Base-by-base conservation (phyloP, 2,797 vertebrate species). In the Tympanoctomys barrerae region DNA sequence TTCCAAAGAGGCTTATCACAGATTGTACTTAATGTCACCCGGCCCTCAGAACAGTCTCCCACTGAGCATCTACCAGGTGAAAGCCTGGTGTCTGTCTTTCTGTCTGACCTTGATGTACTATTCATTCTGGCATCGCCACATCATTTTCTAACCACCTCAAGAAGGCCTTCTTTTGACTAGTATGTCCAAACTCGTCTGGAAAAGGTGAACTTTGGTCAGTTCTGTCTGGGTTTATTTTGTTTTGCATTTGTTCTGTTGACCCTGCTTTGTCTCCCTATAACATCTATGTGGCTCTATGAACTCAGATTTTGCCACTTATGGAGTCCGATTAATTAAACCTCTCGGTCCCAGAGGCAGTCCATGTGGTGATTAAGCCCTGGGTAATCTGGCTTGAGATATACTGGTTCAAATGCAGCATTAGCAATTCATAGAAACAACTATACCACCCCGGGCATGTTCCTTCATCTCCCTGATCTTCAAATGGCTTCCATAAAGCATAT, bases 341-440 rank as follows among this genome's bases (percentile, higher is more conserved):
- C 5, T 36, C 62, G 89, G 39, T 46, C 75, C 70, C 19, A 90
- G 31, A 80, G 12, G 28, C 52, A 36, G 18, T 19, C 3, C 42
- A 16, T 9, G 0, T 31, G 12, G 46, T 80, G 82, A 79, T 42
- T 77, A 85, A 78, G 66, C 49, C 61, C 70, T 49, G 39, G 36
- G 73, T 18, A 49, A 85, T 78, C 73, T 62, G 49, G 31, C n/a
- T 21, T 28, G 79, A 94, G 68, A 70, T 33, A 16, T 18, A 18
- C 28, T 52, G 12, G 10, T 54, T 97, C 87, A 86, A 92, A 94
- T 86, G 68, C 61, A 46, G 2, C 19, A 24, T 66, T 39, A 33
- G 66, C 80, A 33, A 49, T 80, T 86, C 22, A 81, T 80, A 39
- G 89, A 66, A 42, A 52, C 68, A 77, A 90, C 93, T 52, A 52